Evolutionary conservation across 2,888 invertebrate genomes (phyloP).

Genomic region (Theretra japonica): DNA sequence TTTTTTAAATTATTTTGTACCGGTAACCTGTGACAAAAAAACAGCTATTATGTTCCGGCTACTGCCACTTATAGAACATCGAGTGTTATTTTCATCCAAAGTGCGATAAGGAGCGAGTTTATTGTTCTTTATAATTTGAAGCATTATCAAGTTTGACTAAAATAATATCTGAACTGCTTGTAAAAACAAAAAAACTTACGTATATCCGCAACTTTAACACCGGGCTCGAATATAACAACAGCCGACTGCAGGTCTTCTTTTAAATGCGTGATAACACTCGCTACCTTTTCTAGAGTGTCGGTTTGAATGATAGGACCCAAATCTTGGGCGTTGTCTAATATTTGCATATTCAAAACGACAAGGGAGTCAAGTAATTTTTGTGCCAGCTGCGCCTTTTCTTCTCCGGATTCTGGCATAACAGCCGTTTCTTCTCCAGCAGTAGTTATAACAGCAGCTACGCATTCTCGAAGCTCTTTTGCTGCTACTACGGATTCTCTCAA

Average conservation of each 20-base stretch:
- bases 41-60: no score
- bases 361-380: conserved; percentile 50
- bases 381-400: conserved; percentile 45
- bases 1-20: conserved; percentile 3
- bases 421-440: conserved; percentile 35
- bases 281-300: conserved; percentile 49
- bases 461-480: conserved; percentile 44
- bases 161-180: background rate
- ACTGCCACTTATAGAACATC: no score
- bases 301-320: conserved; percentile 40
- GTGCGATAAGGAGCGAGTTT: no score
- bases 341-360: conserved; percentile 48
- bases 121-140: no score
- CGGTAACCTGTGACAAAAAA: no score
- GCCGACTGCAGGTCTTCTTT: conserved; percentile 54
- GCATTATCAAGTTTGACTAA: background rate
- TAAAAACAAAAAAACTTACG: conserved; percentile 7
- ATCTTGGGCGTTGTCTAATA: conserved; percentile 48
- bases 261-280: conserved; percentile 54
- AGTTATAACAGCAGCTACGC: conserved; percentile 34
- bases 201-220: conserved; percentile 40
- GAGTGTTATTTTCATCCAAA: no score
- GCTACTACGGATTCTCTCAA: conserved; percentile 45
- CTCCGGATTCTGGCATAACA: conserved; percentile 29
- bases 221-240: conserved; percentile 37